Conservation (phyloP, 2,113 vertebrate species). For the Numida meleagris region DNA sequence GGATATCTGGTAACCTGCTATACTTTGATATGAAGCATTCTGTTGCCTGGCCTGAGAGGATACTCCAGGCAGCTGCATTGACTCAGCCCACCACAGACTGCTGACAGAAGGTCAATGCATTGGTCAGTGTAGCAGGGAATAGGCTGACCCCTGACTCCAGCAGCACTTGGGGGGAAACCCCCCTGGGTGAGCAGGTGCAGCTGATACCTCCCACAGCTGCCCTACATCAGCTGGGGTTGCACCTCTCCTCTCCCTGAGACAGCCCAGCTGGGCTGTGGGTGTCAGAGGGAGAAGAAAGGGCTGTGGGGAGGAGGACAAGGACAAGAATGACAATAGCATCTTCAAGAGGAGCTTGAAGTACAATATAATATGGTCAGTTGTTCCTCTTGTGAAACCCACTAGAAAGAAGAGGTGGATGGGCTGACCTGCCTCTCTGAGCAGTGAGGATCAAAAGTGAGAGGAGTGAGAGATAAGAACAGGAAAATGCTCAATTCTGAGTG, state of each 20-base stretch:
- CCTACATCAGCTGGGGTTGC: neutral
- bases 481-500: rapidly evolving
- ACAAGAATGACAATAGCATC: too few relatives aligned
- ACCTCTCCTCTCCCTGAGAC: neutral
- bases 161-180: neutral
- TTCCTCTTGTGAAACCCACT: rapidly evolving
- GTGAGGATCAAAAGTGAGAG: neutral
- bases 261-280: neutral
- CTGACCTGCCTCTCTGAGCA: neutral
- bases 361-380: neutral
- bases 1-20: neutral
- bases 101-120: neutral
- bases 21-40: neutral
- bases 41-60: neutral
- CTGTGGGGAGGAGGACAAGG: neutral
- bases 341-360: too few relatives aligned
- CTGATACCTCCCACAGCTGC: neutral
- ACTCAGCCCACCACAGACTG: neutral
- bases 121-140: neutral
- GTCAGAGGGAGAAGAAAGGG: neutral
- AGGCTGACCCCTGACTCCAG: neutral
- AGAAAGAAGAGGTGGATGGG: neutral
- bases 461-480: neutral
- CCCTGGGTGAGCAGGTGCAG: neutral
- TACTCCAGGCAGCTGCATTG: neutral